These are phyloP conservation scores for Drosophila pseudotakahashii DNA, from an alignment of 2,888 invertebrate genomes.

Conservation along the genomic window DNA sequence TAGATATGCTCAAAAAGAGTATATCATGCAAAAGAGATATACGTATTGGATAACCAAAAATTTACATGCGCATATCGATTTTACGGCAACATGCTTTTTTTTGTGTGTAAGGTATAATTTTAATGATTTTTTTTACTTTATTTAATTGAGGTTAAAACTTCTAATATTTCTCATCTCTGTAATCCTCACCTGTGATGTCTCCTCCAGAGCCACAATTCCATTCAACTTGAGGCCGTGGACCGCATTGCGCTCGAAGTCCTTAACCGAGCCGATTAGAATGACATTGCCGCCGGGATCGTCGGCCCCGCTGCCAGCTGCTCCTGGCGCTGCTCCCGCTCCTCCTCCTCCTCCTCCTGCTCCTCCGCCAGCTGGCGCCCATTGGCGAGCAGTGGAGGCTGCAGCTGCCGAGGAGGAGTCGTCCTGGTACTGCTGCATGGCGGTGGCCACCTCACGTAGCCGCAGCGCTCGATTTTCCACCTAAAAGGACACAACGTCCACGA, in stretches of 20 bases:
- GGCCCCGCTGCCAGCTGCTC: constrained; percentile 63
- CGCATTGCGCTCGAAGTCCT: constrained; percentile 73
- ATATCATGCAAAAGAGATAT: no score
- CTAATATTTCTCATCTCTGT: no score
- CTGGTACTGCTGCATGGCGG: constrained; percentile 84
- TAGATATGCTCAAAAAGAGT: no score
- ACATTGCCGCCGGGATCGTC: constrained; percentile 76
- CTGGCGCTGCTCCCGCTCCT: constrained; percentile 33
- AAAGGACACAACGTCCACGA: constrained; percentile 71
- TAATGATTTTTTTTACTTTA: no score
- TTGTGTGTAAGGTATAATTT: no score
- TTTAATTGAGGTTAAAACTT: no score
- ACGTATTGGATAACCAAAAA: no score
- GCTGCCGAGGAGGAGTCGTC: constrained; percentile 81
- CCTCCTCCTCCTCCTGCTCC: constrained; percentile 53
- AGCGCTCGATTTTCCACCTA: constrained; percentile 94
- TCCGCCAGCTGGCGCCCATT: constrained; percentile 68
- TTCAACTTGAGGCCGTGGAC: constrained; percentile 80
- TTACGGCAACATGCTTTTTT: no score
- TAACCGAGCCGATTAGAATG: constrained; percentile 69
- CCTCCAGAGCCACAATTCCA: constrained; percentile 74
- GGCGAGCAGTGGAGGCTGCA: constrained; percentile 72
- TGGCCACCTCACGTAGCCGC: constrained; percentile 86
- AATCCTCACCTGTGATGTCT: constrained; percentile 67
- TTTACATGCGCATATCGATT: no score